Evolutionary conservation across 2,113 vertebrate species (phyloP).

Genomic region (Lampris megalopsis): DNA sequence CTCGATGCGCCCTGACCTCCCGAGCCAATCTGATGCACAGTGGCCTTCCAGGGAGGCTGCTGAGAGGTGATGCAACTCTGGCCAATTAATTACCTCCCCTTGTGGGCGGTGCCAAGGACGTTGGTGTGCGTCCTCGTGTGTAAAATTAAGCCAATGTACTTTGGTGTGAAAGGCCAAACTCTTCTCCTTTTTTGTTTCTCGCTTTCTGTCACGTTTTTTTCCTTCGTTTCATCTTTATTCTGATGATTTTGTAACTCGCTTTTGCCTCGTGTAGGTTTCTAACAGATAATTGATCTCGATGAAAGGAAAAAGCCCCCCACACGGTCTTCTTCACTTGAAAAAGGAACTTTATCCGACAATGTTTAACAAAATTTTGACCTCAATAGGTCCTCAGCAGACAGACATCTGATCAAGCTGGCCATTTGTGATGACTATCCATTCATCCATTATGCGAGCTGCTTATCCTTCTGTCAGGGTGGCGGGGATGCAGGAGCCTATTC

Average conservation of each 20-base stretch:
- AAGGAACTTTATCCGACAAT: too few relatives aligned
- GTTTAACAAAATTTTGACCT: too few relatives aligned
- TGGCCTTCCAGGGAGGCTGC: conserved; percentile 33
- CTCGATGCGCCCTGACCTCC: not conserved
- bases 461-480: too few relatives aligned
- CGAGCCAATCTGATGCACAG: conserved; percentile 51
- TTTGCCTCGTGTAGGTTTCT: not conserved
- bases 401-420: too few relatives aligned
- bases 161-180: not conserved
- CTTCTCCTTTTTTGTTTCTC: not conserved
- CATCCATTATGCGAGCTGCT: too few relatives aligned
- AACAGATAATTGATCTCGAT: not conserved
- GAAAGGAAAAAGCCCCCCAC: too few relatives aligned
- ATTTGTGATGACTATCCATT: too few relatives aligned
- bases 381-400: too few relatives aligned
- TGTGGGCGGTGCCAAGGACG: conserved; percentile 17
- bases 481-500: too few relatives aligned
- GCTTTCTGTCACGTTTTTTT: not conserved
- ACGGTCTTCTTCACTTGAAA: too few relatives aligned
- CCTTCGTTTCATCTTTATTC: not conserved
- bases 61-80: conserved; percentile 35
- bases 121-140: not conserved
- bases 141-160: not conserved
- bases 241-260: too few relatives aligned
- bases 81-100: conserved; percentile 43